These are phyloP conservation scores for Oegoconia quadripuncta DNA, from an alignment of 2,888 invertebrate genomes.

Conservation along the genomic window DNA sequence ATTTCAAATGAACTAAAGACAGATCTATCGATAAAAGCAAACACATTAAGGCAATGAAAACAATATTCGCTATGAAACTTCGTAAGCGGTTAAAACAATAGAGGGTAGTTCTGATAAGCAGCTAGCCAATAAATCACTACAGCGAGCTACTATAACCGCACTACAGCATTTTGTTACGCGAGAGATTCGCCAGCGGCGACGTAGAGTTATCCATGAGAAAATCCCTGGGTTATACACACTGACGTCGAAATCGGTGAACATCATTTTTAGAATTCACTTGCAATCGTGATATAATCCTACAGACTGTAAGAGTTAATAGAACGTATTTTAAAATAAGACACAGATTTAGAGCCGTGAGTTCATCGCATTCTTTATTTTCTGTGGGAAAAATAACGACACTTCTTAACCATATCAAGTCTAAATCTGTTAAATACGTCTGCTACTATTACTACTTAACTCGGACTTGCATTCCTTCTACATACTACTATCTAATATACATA, in stretches of 20 bases:
- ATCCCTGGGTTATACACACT: constrained; percentile 17
- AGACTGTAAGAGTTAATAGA: background rate
- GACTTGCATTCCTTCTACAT: too few species aligned
- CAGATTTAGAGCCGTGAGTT: too few species aligned
- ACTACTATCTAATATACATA: too few species aligned
- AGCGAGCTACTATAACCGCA: constrained; percentile 16
- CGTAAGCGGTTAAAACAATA: constrained; percentile 6
- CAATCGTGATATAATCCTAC: too few species aligned
- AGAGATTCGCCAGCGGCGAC: constrained; percentile 14
- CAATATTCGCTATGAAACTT: background rate
- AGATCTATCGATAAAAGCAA: too few species aligned
- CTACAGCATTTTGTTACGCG: constrained; percentile 15
- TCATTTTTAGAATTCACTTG: too few species aligned
- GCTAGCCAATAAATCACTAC: constrained; percentile 25
- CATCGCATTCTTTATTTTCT: too few species aligned
- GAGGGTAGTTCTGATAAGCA: constrained; percentile 10
- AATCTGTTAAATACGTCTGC: too few species aligned
- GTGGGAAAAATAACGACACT: too few species aligned
- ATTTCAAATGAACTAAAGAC: too few species aligned
- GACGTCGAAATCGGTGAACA: background rate
- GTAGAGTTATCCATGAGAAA: constrained; percentile 20
- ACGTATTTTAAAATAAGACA: background rate
- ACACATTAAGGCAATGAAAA: background rate
- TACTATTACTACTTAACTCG: too few species aligned
- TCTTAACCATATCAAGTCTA: too few species aligned